Evolutionary conservation across 1,140 invertebrate species (phyloP).

Genomic region (Drosophila ercepeae): DNA sequence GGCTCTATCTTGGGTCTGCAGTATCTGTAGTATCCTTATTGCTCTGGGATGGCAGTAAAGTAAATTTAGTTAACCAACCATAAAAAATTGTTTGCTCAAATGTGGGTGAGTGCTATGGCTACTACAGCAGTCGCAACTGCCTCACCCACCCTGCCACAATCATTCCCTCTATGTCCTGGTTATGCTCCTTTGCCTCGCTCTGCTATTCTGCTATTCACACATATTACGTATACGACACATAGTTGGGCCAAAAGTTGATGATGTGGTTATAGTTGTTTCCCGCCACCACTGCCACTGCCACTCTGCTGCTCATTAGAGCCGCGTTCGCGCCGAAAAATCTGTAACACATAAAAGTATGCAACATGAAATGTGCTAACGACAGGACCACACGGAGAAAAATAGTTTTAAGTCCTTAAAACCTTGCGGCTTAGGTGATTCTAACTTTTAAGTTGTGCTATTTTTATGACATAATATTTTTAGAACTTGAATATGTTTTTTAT

Average conservation of each 20-base stretch:
- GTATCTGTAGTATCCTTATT: slow-evolving; percentile 2
- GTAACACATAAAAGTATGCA: slow-evolving; percentile 69
- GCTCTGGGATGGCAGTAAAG: slow-evolving; percentile 41
- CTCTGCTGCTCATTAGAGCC: slow-evolving; percentile 65
- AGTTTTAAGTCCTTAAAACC: neutral
- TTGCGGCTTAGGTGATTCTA: neutral
- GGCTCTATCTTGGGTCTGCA: neutral
- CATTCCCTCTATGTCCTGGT: neutral
- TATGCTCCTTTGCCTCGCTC: neutral
- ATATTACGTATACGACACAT: slow-evolving; percentile 74
- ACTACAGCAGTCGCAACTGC: slow-evolving; percentile 1
- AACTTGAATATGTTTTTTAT: neutral
- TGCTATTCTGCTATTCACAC: slow-evolving; percentile 14
- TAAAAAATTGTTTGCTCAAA: slow-evolving; percentile 52
- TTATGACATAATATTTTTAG: neutral
- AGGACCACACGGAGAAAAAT: slow-evolving; percentile 23
- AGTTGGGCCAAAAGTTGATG: slow-evolving; percentile 67
- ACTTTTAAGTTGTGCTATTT: neutral
- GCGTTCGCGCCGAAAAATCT: slow-evolving; percentile 62
- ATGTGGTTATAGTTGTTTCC: slow-evolving; percentile 45
- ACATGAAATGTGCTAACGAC: slow-evolving; percentile 70
- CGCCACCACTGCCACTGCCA: slow-evolving; percentile 5
- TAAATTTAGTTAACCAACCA: slow-evolving; percentile 61
- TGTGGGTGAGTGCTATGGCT: slow-evolving; percentile 45
- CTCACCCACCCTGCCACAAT: neutral